Evolutionary conservation across 2,113 vertebrate species (phyloP).

Genomic region (Propithecus coquereli): DNA sequence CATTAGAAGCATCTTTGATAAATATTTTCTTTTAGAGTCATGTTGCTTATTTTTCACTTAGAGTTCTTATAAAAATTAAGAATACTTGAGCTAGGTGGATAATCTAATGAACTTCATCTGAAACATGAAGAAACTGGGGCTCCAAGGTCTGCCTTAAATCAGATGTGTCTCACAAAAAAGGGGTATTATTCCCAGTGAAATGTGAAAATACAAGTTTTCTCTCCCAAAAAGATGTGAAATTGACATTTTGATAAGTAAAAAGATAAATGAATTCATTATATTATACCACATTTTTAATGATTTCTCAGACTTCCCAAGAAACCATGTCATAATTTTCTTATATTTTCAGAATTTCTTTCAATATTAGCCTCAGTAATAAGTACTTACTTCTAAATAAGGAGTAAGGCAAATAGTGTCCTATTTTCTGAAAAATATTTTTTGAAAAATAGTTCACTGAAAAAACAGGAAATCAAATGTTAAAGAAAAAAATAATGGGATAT

Average conservation of each 20-base stretch:
- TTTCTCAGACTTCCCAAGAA: not conserved
- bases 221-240: not conserved
- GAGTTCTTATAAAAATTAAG: not conserved
- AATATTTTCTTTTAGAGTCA: slow-evolving; percentile 17
- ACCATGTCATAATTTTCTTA: not conserved
- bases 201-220: not conserved
- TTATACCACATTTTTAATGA: not conserved
- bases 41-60: slow-evolving; percentile 1
- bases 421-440: not conserved
- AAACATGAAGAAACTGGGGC: not conserved
- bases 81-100: not conserved
- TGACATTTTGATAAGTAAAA: not conserved
- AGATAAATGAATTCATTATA: not conserved
- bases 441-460: not conserved
- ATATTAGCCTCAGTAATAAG: not conserved
- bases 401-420: not conserved
- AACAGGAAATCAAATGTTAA: not conserved
- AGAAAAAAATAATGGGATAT: not conserved
- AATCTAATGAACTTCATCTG: not conserved
- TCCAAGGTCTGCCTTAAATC: not conserved
- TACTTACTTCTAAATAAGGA: not conserved
- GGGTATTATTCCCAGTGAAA: not conserved
- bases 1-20: not conserved
- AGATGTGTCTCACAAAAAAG: not conserved
- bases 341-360: slow-evolving; percentile 27